Percentiles rank a stretch among this genome's conserved stretches.
Conservation (phyloP, 2,113 vertebrate species). For the Sialia sialis region DNA sequence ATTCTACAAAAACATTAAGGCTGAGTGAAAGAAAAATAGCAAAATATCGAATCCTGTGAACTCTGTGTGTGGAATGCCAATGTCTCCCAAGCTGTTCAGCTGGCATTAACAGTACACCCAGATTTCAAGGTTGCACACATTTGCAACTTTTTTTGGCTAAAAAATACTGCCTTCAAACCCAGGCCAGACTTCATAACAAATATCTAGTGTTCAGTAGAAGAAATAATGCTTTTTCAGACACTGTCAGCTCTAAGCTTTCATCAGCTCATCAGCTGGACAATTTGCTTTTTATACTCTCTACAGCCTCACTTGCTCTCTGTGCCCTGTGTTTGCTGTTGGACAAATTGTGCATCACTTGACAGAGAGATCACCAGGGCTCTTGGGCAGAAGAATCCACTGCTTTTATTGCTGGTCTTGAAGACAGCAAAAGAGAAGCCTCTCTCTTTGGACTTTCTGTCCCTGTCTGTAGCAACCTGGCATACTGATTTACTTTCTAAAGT, state of each 20-base stretch:
- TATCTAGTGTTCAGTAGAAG: neutral
- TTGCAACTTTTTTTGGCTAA: neutral
- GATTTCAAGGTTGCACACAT: neutral
- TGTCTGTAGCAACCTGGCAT: neutral
- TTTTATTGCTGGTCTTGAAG: neutral
- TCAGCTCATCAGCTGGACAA: neutral
- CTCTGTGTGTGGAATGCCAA: rapidly evolving
- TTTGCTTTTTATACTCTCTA: neutral
- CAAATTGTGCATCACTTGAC: neutral
- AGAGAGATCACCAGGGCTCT: rapidly evolving
- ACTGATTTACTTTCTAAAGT: neutral
- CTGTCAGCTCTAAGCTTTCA: neutral
- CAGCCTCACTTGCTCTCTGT: neutral
- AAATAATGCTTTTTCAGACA: neutral
- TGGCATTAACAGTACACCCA: neutral
- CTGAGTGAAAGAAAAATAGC: neutral
- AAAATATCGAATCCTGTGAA: neutral
- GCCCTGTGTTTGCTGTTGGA: neutral
- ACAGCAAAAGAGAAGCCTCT: neutral
- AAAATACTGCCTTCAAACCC: neutral
- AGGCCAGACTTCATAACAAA: neutral
- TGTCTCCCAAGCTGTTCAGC: neutral
- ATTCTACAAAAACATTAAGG: neutral
- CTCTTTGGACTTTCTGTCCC: neutral
- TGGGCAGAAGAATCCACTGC: neutral